Evolutionary conservation across 2,113 vertebrate species (phyloP), one percentile per base, ranked within the genome.

Genomic region (Nothocercus julius): DNA sequence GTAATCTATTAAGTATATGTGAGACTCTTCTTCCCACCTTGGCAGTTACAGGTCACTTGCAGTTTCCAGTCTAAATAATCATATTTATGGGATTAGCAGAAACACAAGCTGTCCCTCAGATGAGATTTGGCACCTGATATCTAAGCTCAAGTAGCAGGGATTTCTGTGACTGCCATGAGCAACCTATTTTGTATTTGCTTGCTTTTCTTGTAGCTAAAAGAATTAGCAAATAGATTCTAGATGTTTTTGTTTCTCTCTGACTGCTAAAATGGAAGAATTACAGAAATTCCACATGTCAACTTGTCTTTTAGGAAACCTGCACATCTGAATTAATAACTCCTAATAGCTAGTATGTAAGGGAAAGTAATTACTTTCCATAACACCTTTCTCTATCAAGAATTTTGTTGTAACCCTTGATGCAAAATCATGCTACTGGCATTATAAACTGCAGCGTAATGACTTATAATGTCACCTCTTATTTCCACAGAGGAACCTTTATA

Each of bases 341-440:
- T 94, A 95, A 91, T 51, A 94, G 63, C 75, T 89, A 15, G n/a
- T 5, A n/a, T 7, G 6, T 38, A 17, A 13, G 4, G 22, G 44
- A 17, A 64, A 64, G n/a, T 91, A 89, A 87, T 77, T 87, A 87
- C 63, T 89, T 83, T 56, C 51, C 36, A 76, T 91, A 94, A 83
- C 87, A 42, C 67, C 89, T 85, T 93, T 80, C 30, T 82, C 59
- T 89, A 82, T 87, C 79, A 90, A 94, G 72, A 92, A 87, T 89
- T 93, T 85, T 4, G 8, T 85, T 54, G 72, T 92, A 92, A 95
- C 68, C 49, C 54, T 47, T 77, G 75, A 84, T 92, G 64, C 51
- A 94, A 79, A 95, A 91, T 95, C 89, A 93, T 95, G 91, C 89
- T 56, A 67, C 49, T 93, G 91, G 74, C 85, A 93, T 95, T 95